Conservation (phyloP, 2,888 invertebrate genomes). For the Ganaspis brasiliensis region DNA sequence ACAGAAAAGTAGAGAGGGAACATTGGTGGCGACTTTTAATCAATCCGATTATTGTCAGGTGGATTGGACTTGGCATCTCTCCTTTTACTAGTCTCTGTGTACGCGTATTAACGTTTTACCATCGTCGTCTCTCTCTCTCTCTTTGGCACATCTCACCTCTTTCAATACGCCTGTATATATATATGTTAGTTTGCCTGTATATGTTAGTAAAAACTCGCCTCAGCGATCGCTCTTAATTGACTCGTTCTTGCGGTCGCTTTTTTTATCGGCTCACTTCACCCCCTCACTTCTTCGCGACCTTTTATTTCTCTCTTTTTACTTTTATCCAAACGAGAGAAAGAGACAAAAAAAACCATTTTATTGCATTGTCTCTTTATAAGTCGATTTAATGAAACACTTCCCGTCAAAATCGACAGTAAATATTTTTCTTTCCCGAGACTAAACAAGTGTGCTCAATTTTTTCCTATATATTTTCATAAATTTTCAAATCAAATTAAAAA, state of each 20-base stretch:
- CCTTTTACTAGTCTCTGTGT: slow-evolving; percentile 28
- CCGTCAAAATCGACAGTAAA: slow-evolving; percentile 30
- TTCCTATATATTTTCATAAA: neutral
- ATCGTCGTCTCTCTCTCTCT: slow-evolving; percentile 17
- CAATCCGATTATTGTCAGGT: slow-evolving; percentile 72
- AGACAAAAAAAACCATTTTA: slow-evolving; percentile 12
- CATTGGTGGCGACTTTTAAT: slow-evolving; percentile 71
- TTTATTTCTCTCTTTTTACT: slow-evolving; percentile 31
- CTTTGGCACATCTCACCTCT: slow-evolving; percentile 31
- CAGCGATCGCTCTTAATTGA: slow-evolving; percentile 43
- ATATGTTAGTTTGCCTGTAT: slow-evolving; percentile 40
- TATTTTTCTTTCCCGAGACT: slow-evolving; percentile 3
- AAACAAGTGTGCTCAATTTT: neutral
- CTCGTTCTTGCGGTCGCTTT: slow-evolving; percentile 42
- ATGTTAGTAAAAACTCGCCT: slow-evolving; percentile 36
- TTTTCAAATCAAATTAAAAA: too few relatives aligned
- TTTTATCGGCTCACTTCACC: slow-evolving; percentile 42
- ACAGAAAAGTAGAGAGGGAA: slow-evolving; percentile 45
- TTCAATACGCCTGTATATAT: slow-evolving; percentile 21
- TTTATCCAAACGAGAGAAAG: slow-evolving; percentile 8
- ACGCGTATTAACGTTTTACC: slow-evolving; percentile 39
- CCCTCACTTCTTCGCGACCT: slow-evolving; percentile 34
- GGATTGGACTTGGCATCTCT: slow-evolving; percentile 69
- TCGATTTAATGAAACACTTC: slow-evolving; percentile 38
- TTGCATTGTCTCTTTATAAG: slow-evolving; percentile 37